Evolutionary conservation across 2,888 invertebrate genomes (phyloP).

Genomic region (Myathropa florea): DNA sequence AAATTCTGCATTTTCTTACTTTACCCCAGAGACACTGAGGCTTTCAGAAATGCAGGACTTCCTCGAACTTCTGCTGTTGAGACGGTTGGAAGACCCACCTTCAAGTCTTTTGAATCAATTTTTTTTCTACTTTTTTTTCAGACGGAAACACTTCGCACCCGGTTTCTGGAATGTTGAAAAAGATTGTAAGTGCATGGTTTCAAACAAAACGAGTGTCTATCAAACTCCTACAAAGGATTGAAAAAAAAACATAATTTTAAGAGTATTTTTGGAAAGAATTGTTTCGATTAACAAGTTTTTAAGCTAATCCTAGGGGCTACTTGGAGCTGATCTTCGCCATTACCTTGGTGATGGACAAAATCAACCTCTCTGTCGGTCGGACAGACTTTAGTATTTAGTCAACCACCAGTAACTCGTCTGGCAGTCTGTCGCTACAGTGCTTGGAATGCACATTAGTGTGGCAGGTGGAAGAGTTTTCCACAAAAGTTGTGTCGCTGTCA

Average conservation of each 20-base stretch:
- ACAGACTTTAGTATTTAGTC: slow-evolving; percentile 53
- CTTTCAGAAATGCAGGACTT: slow-evolving; percentile 39
- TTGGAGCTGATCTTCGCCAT: slow-evolving; percentile 25
- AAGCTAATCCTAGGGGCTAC: slow-evolving; percentile 50
- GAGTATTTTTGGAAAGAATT: slow-evolving; percentile 75
- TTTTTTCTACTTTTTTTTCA: slow-evolving; percentile 10
- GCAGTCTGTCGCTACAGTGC: slow-evolving; percentile 68
- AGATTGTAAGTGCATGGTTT: slow-evolving; percentile 43
- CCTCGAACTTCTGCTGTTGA: slow-evolving; percentile 15
- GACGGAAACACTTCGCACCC: slow-evolving; percentile 53
- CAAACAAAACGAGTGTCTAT: slow-evolving; percentile 46
- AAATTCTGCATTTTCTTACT: slow-evolving; percentile 55
- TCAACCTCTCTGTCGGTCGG: slow-evolving; percentile 60
- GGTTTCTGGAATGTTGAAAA: slow-evolving; percentile 68
- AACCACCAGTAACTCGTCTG: slow-evolving; percentile 74
- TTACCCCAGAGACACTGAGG: neutral
- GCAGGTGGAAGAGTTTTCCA: slow-evolving; percentile 83
- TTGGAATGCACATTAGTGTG: slow-evolving; percentile 80
- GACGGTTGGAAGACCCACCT: slow-evolving; percentile 59
- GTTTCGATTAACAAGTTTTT: slow-evolving; percentile 74
- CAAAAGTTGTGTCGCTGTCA: slow-evolving; percentile 82
- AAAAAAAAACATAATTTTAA: neutral
- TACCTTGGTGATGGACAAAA: slow-evolving; percentile 51
- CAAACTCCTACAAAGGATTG: slow-evolving; percentile 67
- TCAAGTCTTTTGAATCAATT: slow-evolving; percentile 19